Percentiles rank a stretch among this genome's conserved stretches.
Evolutionary conservation across 2,113 vertebrate genomes (phyloP).

Genomic region (Gavialis gangeticus): DNA sequence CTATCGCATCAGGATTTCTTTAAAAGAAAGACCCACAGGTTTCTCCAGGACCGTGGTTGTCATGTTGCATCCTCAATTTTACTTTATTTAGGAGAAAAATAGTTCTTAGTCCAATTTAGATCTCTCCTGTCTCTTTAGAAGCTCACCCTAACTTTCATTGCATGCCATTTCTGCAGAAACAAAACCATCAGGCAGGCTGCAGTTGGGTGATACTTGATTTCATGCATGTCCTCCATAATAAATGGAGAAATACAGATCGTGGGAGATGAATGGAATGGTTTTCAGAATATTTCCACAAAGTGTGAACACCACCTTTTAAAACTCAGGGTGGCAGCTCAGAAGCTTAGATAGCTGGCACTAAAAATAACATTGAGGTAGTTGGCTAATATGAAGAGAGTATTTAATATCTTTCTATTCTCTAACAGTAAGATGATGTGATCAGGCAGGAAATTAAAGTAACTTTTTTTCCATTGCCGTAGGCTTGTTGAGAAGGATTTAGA

Average conservation of each 20-base stretch:
- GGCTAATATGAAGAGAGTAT: neutral
- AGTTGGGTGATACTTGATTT: neutral
- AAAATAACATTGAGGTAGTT: neutral
- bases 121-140: neutral
- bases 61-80: neutral
- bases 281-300: neutral
- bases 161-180: neutral
- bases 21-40: neutral
- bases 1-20: neutral
- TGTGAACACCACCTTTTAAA: neutral
- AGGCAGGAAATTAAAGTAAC: neutral
- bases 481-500: neutral
- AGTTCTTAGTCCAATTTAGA: neutral
- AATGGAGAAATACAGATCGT: neutral
- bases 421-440: neutral
- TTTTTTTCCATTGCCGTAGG: neutral
- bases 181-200: neutral
- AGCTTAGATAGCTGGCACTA: neutral
- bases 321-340: neutral
- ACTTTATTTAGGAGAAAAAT: neutral
- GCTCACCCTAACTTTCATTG: neutral
- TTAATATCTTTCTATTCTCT: neutral
- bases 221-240: neutral
- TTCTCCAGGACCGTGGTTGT: neutral
- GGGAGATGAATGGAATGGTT: neutral